These are phyloP conservation scores for roundworm (Caenorhabditis elegans) DNA, from an alignment of 1,140 invertebrate genomes.

Conservation along the genomic window WBcel235 BX284602.5:5887001-5887500, in stretches of 20 bases:
- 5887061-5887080: conserved; percentile 9
- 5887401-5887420: background rate
- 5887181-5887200: background rate
- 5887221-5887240: conserved; percentile 24
- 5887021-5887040: conserved; percentile 29
- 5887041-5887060: conserved; percentile 27
- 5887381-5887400: background rate
- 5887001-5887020: background rate
- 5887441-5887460: background rate
- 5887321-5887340: background rate
- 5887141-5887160: conserved; percentile 26
- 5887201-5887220: background rate
- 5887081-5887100: background rate
- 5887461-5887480: background rate
- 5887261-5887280: background rate
- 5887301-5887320: too few relatives aligned
- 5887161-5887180: background rate
- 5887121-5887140: conserved; percentile 20
- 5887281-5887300: background rate
- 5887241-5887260: background rate
- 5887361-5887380: too few relatives aligned
- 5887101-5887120: background rate
- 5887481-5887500: conserved; percentile 3
- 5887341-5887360: conserved; percentile 18
- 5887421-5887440: background rate